These are phyloP conservation scores for Darevskia mixta DNA, from an alignment of 2,797 vertebrate species.

Conservation along the genomic window DNA sequence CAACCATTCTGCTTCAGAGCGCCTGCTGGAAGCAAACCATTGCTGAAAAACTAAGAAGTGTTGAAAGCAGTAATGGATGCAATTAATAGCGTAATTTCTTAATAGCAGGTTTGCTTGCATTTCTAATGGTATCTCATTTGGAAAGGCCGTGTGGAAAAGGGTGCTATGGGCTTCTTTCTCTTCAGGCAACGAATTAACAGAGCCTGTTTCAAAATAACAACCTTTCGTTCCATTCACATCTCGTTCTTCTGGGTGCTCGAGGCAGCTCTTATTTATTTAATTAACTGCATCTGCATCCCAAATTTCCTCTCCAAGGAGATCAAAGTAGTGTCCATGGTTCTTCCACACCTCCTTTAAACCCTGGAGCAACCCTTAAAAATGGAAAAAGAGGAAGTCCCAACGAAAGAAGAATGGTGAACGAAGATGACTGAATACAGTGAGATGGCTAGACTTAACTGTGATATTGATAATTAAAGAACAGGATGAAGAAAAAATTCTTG, in stretches of 20 bases:
- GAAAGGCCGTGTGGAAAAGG: background rate
- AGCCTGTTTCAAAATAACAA: slow-evolving; percentile 2
- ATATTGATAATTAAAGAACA: too few relatives aligned
- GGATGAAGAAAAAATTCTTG: too few relatives aligned
- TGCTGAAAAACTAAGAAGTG: background rate
- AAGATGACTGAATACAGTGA: too few relatives aligned
- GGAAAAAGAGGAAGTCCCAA: too few relatives aligned
- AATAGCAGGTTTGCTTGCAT: slow-evolving; percentile 25
- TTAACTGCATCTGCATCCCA: too few relatives aligned
- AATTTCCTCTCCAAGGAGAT: too few relatives aligned
- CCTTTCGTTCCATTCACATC: background rate
- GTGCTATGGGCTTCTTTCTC: background rate
- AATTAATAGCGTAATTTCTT: slow-evolving; percentile 35
- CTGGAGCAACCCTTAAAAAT: too few relatives aligned
- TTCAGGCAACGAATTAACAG: slow-evolving; percentile 8
- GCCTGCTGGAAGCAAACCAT: background rate
- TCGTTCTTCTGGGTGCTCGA: background rate
- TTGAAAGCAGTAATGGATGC: slow-evolving; percentile 3
- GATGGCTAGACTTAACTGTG: too few relatives aligned
- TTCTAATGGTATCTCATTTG: slow-evolving; percentile 25
- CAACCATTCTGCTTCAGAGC: background rate
- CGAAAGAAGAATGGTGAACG: too few relatives aligned
- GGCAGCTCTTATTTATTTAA: too few relatives aligned
- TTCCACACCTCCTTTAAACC: too few relatives aligned
- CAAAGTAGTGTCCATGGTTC: too few relatives aligned